Evolutionary conservation across 2,888 invertebrate genomes (phyloP).

Genomic region (Platycheirus albimanus): DNA sequence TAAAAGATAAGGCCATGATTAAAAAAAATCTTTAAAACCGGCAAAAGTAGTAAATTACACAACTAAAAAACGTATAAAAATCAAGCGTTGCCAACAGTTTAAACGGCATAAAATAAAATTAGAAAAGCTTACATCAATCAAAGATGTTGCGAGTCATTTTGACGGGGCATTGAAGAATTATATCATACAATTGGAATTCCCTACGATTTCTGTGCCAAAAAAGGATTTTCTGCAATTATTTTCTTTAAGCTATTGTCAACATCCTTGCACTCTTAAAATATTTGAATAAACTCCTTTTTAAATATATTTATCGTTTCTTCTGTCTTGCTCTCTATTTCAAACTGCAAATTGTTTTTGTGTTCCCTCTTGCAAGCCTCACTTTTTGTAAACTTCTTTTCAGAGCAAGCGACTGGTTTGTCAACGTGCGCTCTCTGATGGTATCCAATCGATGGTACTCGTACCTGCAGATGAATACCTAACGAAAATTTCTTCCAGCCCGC

Average conservation of each 20-base stretch:
- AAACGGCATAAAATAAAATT: too few species aligned
- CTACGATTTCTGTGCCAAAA: too few species aligned
- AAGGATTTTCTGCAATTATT: too few species aligned
- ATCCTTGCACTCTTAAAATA: not conserved
- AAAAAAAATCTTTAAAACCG: too few species aligned
- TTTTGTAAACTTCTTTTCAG: constrained; percentile 74
- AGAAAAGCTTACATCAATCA: too few species aligned
- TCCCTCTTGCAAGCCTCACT: constrained; percentile 73
- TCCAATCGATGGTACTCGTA: constrained; percentile 71
- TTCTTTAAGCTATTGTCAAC: not conserved
- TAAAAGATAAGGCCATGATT: too few species aligned
- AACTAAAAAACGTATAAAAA: too few species aligned
- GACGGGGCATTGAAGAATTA: too few species aligned
- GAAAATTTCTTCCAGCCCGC: constrained; percentile 72
- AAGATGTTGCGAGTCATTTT: too few species aligned
- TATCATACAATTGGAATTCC: too few species aligned
- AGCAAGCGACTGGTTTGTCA: constrained; percentile 60
- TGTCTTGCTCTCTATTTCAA: constrained; percentile 56
- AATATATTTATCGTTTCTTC: constrained; percentile 38
- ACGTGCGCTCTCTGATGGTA: constrained; percentile 48
- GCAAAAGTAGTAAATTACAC: too few species aligned
- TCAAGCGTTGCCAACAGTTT: too few species aligned
- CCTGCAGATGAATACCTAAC: constrained; percentile 68
- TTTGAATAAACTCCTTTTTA: not conserved
- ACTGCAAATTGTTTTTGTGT: constrained; percentile 62